Base-by-base conservation (phyloP, 2,113 vertebrate species). In the Cavia porcellus region DNA sequence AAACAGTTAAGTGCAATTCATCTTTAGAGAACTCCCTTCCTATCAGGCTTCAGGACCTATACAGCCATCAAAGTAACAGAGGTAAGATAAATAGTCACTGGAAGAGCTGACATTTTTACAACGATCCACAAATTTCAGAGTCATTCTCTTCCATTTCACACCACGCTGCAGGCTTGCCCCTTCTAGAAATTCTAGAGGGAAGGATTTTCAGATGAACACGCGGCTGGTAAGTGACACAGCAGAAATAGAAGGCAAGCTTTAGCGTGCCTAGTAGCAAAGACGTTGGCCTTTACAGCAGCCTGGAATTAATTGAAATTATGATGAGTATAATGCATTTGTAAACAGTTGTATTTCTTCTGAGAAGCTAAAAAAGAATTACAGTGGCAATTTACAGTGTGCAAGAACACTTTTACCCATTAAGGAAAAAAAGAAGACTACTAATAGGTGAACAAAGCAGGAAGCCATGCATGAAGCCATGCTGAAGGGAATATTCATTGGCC, bases 1-100 rank as follows among this genome's bases (percentile, higher is more conserved):
- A 86, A 92, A 47, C 13, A 3, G 0, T 93, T 96, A 96, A 97
- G 92, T 93, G 89, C 89, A 89, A 94, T 92, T 86, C 86, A 75
- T 97, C 97, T 95, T 97, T 62, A 84, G 84, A 93, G 62, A 95
- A 87, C 50, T 30, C 66, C 77, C 82, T 96, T 94, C 87, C 92
- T 68, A 91, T 77, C 92, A 95, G 96, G 83, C 72, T 83, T 84
- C 13, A 0, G 55, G 85, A 96, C 47, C n/a, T 57, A 68, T 17
- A 5, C 1, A 20, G 80, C 80, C 86, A 75, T 86, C 81, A 97
- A 97, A 93, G 68, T 83, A 94, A 57, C 89, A 77, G 94, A 79
- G 86, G 79, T 74, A 89, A 96, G 92, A 93, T 92, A 97, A 96
- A 81, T 95, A 96, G 81, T 80, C 87, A 35, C 47, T 52, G 70